Evolutionary conservation across 2,888 invertebrate species (phyloP).

Genomic region (Trichogramma evanescens): DNA sequence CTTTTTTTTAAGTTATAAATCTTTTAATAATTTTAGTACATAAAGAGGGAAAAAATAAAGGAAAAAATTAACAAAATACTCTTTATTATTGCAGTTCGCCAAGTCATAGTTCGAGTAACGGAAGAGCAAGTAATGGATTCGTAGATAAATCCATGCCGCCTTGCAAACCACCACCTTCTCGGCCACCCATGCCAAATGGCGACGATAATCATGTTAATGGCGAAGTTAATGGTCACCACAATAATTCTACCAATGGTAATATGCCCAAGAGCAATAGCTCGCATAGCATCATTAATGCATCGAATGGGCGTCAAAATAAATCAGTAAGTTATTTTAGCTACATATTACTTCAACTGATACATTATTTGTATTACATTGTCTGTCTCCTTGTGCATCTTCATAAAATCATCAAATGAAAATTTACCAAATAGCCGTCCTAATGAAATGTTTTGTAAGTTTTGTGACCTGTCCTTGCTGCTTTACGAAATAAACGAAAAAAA

Average conservation of each 20-base stretch:
- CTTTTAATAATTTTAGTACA: too few species aligned
- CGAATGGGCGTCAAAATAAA: constrained; percentile 40
- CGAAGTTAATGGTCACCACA: constrained; percentile 25
- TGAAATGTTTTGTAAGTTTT: too few species aligned
- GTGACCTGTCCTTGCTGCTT: background rate
- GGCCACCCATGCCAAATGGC: constrained; percentile 41
- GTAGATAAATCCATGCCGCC: constrained; percentile 41
- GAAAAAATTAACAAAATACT: background rate
- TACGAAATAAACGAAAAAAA: background rate
- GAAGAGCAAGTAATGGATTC: constrained; percentile 17
- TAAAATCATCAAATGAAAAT: too few species aligned
- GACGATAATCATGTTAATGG: constrained; percentile 28
- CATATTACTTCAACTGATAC: too few species aligned
- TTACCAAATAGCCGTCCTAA: too few species aligned
- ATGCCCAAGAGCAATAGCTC: constrained; percentile 41
- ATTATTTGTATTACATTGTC: too few species aligned
- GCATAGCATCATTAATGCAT: constrained; percentile 40
- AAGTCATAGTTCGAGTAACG: constrained; percentile 21
- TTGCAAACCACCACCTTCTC: constrained; percentile 42
- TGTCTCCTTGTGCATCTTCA: too few species aligned
- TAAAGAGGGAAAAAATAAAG: too few species aligned
- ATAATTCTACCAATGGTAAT: constrained; percentile 33
- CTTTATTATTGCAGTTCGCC: constrained; percentile 27
- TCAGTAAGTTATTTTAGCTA: constrained; percentile 31
- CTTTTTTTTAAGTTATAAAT: too few species aligned